phyloP scores from a whole-genome alignment of 2,888 invertebrate genomes.

The Nomada ferruginata region DNA sequence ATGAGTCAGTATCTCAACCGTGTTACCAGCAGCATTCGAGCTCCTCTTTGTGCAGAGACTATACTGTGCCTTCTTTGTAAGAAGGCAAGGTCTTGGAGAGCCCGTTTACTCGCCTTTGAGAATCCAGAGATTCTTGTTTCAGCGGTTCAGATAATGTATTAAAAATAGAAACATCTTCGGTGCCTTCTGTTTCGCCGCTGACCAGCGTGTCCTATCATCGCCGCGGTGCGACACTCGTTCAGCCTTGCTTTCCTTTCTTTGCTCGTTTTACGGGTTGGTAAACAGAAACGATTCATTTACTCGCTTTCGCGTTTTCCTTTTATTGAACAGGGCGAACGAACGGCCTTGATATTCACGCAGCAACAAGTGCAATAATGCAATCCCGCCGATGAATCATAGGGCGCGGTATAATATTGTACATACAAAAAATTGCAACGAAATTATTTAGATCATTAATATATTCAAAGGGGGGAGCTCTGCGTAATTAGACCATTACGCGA shows the following conservation, averaged over 20 bases:
- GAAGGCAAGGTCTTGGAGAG: slow-evolving; percentile 16
- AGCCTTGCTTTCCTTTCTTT: not conserved
- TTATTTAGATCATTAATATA: no score
- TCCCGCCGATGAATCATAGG: not conserved
- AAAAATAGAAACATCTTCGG: slow-evolving; percentile 42
- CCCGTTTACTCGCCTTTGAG: not conserved
- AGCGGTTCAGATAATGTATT: slow-evolving; percentile 38
- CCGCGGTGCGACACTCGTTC: not conserved
- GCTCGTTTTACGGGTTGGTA: not conserved
- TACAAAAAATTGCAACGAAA: no score
- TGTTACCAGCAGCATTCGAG: not conserved
- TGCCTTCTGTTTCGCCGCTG: not conserved
- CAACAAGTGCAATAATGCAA: not conserved
- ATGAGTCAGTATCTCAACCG: slow-evolving; percentile 51
- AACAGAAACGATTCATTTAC: not conserved
- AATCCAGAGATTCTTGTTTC: slow-evolving; percentile 13
- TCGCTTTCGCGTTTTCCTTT: not conserved
- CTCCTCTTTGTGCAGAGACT: slow-evolving; percentile 26
- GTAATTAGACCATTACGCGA: no score
- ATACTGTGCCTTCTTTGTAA: slow-evolving; percentile 16
- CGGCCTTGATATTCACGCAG: slow-evolving; percentile 23
- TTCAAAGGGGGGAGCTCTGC: no score
- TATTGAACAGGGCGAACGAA: slow-evolving; percentile 15
- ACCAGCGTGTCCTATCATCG: not conserved
- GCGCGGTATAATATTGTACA: no score